Base-by-base conservation (phyloP, 2,888 invertebrate genomes). In the Taphrorychus bicolor region DNA sequence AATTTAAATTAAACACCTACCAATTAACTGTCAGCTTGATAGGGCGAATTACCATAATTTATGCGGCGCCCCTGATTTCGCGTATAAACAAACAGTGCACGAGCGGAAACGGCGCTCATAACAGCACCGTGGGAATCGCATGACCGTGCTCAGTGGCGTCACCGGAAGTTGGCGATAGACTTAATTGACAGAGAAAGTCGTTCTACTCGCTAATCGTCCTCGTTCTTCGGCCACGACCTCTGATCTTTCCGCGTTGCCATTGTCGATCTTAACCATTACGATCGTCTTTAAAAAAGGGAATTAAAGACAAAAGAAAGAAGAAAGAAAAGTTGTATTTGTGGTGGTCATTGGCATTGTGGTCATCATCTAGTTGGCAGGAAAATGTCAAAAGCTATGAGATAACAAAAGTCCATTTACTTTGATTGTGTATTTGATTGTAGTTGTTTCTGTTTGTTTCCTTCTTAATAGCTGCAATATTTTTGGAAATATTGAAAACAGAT, bases 161-260 rank as follows among this genome's bases (percentile, higher is more conserved):
- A 74, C 71, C 74, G 75, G 75, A 75, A 75, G 73, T 71, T 23
- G 56, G 65, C 72, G 73, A 75, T 73, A 70, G 73, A 72, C 71
- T 70, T 75, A 74, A 76, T n/a, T 76, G 71, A 73, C 70, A 74
- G 76, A 74, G 76, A 76, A 76, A 76, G 76, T 75, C 52, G 49
- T 21, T 22, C 11, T 61, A 52, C n/a, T 21, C 17, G 22, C 41
- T 41, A 40, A n/a, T 54, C 5, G 22, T n/a, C n/a, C n/a, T n/a
- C n/a, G n/a, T n/a, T n/a, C 32, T 14, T 54, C 11, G 17, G 17
- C 17, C 9, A 18, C 23, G 57, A 57, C 57, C 57, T 41, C 32
- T 41, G 57, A 57, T 57, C 57, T 57, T 57, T 57, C 5, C 5
- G 32, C 1, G 14, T n/a, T 51, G 51, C 21, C 11, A 32, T 32